These are phyloP conservation scores for Stenotaenia linearis DNA, from an alignment of 2,888 invertebrate species.

Conservation along the genomic window DNA sequence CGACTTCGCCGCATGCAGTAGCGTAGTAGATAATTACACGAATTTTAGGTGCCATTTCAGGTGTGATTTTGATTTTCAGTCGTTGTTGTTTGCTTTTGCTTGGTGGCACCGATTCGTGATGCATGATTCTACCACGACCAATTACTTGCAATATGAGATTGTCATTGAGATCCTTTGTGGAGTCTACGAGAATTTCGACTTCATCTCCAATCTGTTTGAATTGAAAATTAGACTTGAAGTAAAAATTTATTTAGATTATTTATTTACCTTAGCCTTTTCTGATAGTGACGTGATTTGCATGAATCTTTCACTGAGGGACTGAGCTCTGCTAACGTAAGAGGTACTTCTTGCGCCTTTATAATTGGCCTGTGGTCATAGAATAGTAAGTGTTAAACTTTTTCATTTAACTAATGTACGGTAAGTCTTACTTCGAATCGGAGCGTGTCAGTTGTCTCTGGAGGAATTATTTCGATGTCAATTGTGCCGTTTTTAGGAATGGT, in stretches of 20 bases:
- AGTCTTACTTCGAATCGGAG: conserved; percentile 30
- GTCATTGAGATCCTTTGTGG: conserved; percentile 36
- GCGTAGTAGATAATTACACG: conserved; percentile 48
- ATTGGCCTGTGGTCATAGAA: conserved; percentile 19
- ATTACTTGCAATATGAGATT: conserved; percentile 37
- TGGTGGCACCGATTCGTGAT: conserved; percentile 41
- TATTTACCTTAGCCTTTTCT: conserved; percentile 36
- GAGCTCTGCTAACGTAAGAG: conserved; percentile 36
- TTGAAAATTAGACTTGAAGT: not conserved
- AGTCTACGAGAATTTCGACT: conserved; percentile 36
- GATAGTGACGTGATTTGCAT: conserved; percentile 37
- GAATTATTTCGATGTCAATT: conserved; percentile 37
- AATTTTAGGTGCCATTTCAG: conserved; percentile 47
- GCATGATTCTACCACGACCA: conserved; percentile 45
- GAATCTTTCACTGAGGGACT: conserved; percentile 38
- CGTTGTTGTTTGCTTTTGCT: conserved; percentile 40
- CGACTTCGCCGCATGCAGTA: conserved; percentile 46
- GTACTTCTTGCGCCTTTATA: conserved; percentile 30
- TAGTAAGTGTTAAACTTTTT: not conserved
- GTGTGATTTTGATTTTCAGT: conserved; percentile 44
- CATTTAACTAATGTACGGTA: not conserved
- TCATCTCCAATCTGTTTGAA: conserved; percentile 36
- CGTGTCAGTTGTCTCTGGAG: conserved; percentile 32
- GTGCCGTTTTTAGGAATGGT: conserved; percentile 37
- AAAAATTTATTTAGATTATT: not conserved